Percentiles rank a stretch among this genome's conserved stretches.
These are phyloP conservation scores for Zygaena filipendulae DNA, from an alignment of 2,888 invertebrate genomes.

Conservation along the genomic window DNA sequence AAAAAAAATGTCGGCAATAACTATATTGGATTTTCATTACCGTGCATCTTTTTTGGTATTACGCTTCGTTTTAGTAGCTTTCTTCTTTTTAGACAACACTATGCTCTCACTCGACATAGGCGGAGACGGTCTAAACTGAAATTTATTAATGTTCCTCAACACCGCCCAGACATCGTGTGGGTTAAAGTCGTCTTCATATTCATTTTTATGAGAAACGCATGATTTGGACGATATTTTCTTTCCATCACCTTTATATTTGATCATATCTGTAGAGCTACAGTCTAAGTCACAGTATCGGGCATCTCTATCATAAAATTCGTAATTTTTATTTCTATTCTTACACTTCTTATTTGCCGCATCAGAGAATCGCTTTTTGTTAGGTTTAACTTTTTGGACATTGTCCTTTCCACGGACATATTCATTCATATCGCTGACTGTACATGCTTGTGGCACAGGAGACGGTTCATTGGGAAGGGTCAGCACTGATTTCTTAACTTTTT, in stretches of 20 bases:
- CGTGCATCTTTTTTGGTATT: conserved; percentile 32
- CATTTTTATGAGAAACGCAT: conserved; percentile 1
- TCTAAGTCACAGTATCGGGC: conserved; percentile 33
- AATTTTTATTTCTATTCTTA: conserved; percentile 22
- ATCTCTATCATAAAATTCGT: conserved; percentile 35
- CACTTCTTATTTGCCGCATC: conserved; percentile 20
- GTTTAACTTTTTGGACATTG: too few species aligned
- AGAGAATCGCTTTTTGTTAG: conserved; percentile 30
- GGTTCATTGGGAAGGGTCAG: conserved; percentile 42
- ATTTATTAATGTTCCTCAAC: conserved; percentile 43
- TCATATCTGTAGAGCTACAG: conserved; percentile 36
- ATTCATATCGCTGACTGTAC: conserved; percentile 51
- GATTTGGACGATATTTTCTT: conserved; percentile 17
- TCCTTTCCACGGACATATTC: too few species aligned
- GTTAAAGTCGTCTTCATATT: conserved; percentile 18
- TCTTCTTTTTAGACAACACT: conserved; percentile 24
- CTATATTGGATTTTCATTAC: too few species aligned
- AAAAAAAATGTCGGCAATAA: too few species aligned
- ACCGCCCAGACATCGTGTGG: conserved; percentile 47
- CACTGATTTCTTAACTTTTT: conserved; percentile 45
- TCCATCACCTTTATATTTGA: conserved; percentile 29
- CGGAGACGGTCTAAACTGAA: conserved; percentile 42
- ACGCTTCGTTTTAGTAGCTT: too few species aligned
- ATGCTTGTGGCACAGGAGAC: conserved; percentile 27
- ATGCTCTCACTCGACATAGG: conserved; percentile 37